Evolutionary conservation across 2,888 invertebrate genomes (phyloP).

Genomic region (Baronia brevicornis): DNA sequence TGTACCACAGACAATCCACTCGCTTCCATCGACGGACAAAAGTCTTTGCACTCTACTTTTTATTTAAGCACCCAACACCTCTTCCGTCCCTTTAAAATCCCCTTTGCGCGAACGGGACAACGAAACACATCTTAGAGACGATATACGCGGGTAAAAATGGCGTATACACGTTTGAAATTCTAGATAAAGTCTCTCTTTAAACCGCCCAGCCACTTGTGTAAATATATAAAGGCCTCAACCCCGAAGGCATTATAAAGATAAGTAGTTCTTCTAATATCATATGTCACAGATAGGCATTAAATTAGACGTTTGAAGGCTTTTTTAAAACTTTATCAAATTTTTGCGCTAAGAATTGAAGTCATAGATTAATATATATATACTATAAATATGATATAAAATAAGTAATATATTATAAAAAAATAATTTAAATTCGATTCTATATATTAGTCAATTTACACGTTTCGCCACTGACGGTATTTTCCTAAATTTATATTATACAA

Average conservation of each 20-base stretch:
- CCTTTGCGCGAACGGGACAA: slow-evolving; percentile 9
- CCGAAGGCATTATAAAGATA: not conserved
- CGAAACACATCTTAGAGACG: slow-evolving; percentile 12
- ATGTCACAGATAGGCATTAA: slow-evolving; percentile 1
- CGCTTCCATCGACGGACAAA: slow-evolving; percentile 32
- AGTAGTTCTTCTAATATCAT: not conserved
- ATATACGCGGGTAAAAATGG: slow-evolving; percentile 1
- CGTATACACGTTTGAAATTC: slow-evolving; percentile 5
- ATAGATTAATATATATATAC: too few species aligned
- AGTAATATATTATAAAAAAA: too few species aligned
- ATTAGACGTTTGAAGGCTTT: not conserved
- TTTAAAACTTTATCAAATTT: too few species aligned
- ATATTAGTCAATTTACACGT: too few species aligned
- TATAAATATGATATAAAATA: too few species aligned
- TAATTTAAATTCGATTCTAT: too few species aligned
- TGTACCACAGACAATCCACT: slow-evolving; percentile 33
- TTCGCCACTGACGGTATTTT: too few species aligned
- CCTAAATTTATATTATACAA: too few species aligned
- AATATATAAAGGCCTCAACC: not conserved
- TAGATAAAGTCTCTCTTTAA: slow-evolving; percentile 2
- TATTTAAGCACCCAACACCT: slow-evolving; percentile 48
- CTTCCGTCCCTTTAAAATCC: slow-evolving; percentile 30
- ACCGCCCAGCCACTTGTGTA: not conserved
- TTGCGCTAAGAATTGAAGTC: too few species aligned
- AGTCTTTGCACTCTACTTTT: slow-evolving; percentile 36